A percentile compares a stretch with the other conserved stretches of the same genome.
These are phyloP conservation scores for Drosophila lowei DNA, from an alignment of 1,140 invertebrate species.

Conservation along the genomic window DNA sequence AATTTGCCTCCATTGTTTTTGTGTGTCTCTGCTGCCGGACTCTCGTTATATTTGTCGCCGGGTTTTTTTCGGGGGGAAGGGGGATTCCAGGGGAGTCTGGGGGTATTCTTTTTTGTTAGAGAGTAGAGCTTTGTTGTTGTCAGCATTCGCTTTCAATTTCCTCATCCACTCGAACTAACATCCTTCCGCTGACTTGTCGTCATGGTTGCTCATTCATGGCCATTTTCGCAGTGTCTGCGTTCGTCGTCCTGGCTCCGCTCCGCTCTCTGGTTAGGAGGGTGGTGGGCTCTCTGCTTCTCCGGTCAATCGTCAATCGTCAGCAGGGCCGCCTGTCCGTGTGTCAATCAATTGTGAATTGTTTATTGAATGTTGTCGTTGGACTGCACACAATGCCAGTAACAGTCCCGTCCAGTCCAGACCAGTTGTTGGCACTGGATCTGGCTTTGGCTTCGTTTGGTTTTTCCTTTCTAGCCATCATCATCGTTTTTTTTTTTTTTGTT, in stretches of 20 bases:
- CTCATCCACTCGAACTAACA: constrained; percentile 77
- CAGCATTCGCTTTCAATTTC: constrained; percentile 80
- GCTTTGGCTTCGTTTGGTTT: constrained; percentile 31
- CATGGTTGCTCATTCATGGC: constrained; percentile 49
- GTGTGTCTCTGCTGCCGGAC: constrained; percentile 16
- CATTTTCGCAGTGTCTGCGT: constrained; percentile 34
- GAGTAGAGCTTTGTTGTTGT: constrained; percentile 64
- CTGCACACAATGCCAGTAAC: constrained; percentile 62
- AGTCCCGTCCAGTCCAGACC: neutral
- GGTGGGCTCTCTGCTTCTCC: constrained; percentile 8
- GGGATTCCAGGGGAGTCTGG: neutral
- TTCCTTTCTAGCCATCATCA: constrained; percentile 24
- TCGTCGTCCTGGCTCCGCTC: constrained; percentile 18
- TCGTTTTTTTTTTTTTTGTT: constrained; percentile 15
- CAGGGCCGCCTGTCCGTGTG: constrained; percentile 67
- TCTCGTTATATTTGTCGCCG: constrained; percentile 38
- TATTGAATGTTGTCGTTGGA: constrained; percentile 81
- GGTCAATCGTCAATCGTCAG: constrained; percentile 55
- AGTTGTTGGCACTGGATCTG: constrained; percentile 21
- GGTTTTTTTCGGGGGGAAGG: no score
- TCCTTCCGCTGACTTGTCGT: constrained; percentile 77
- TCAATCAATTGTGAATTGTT: constrained; percentile 82
- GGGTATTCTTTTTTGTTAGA: constrained; percentile 26
- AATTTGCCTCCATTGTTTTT: constrained; percentile 79
- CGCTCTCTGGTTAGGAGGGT: no score